Base-by-base conservation (phyloP, 1,140 invertebrate species). In the Rhynchophorus ferrugineus region DNA sequence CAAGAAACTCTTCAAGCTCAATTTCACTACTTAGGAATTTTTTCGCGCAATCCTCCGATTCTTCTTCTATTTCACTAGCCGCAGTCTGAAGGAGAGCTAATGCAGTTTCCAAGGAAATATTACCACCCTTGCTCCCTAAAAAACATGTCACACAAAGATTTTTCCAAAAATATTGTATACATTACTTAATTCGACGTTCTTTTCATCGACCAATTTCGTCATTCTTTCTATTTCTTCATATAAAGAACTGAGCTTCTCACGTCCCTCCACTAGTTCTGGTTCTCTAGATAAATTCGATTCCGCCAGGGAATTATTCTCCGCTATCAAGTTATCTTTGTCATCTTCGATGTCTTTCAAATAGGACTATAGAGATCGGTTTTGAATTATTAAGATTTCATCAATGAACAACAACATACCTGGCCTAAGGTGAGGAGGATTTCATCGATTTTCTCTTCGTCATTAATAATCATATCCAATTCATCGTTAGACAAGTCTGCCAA, bases 281-380 rank as follows among this genome's bases (percentile, higher is more conserved):
- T 94, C 87, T 63, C 83, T 83, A 11, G 80, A 76, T 16, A 96
- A 75, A 69, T 95, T 96, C 59, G 79, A 85, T 68, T 95, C 91
- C 1, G 91, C 90, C 43, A 91, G 69, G 20, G 82, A 87, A 66
- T 87, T 84, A 65, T 93, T 95, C 56, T 83, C 85, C 1, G 84
- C 87, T 62, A 94, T 81, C 38, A 93, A 71, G 69, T 84, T 82
- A 67, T 92, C 87, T 60, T 90, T 90, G 61, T 94, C 88, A 8
- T 78, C 75, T 64, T 87, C 84, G 57, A 89, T 75, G 48, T 84
- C 79, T 67, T 89, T 84, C 1, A 91, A 76, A 82, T 91, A 64
- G 24, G 72, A 72, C 63, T 61, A 52, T 63, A 67, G 64, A 46
- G 16, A 8, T 50, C 18, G 46, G 33, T 43, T 13, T 38, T 51